Percentiles rank a stretch among this genome's conserved stretches.
These are phyloP conservation scores for zebrafish (Danio rerio) DNA, from an alignment of 2,113 vertebrate species.

Conservation along the genomic window GRCz12tu NC_133193.1:15536001-15536500, in stretches of 20 bases:
- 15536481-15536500: neutral
- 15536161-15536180: neutral
- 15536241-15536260: slow-evolving; percentile 35
- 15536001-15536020: neutral
- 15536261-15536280: slow-evolving; percentile 27
- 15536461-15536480: neutral
- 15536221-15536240: neutral
- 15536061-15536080: neutral
- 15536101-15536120: neutral
- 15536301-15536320: slow-evolving; percentile 56
- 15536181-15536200: neutral
- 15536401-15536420: slow-evolving; percentile 36
- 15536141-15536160: slow-evolving; percentile 31
- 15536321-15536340: slow-evolving; percentile 54
- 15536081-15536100: slow-evolving; percentile 4
- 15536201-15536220: neutral
- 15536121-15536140: slow-evolving; percentile 38
- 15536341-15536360: slow-evolving; percentile 52
- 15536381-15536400: slow-evolving; percentile 23
- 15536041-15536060: slow-evolving; percentile 14
- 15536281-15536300: slow-evolving; percentile 51
- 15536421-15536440: slow-evolving; percentile 11
- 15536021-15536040: slow-evolving; percentile 10
- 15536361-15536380: slow-evolving; percentile 44
- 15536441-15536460: slow-evolving; percentile 25